phyloP scores from a whole-genome alignment of 2,888 invertebrate genomes.

The Amphipyra tragopoginis region DNA sequence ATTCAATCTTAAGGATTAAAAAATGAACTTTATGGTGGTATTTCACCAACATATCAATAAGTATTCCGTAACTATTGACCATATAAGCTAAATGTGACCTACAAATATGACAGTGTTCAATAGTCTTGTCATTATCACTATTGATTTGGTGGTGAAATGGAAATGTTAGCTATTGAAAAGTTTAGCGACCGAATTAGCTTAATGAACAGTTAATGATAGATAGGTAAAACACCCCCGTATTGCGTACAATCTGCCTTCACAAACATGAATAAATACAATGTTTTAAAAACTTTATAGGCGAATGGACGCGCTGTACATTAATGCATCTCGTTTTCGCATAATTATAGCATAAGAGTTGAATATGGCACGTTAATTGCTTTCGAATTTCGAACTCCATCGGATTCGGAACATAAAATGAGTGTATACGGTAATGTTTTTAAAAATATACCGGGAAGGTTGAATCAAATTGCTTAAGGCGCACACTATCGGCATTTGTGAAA shows the following conservation, averaged over 20 bases:
- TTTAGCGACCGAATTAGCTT: no score
- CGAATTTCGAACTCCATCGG: slow-evolving; percentile 42
- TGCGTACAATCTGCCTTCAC: neutral
- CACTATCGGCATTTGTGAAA: neutral
- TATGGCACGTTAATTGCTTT: slow-evolving; percentile 52
- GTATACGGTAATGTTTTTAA: slow-evolving; percentile 38
- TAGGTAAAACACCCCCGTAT: no score
- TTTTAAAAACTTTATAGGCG: slow-evolving; percentile 33
- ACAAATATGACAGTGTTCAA: no score
- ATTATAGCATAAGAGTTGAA: slow-evolving; percentile 48
- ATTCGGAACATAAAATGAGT: slow-evolving; percentile 40
- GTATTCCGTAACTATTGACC: no score
- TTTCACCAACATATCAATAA: no score
- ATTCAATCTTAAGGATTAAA: no score
- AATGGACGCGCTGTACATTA: slow-evolving; percentile 28
- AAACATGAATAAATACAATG: slow-evolving; percentile 7
- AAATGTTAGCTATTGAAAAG: no score
- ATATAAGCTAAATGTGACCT: no score
- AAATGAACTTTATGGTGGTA: no score
- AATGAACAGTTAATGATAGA: no score
- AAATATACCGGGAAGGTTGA: slow-evolving; percentile 26
- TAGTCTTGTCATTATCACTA: no score
- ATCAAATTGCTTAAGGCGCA: slow-evolving; percentile 14
- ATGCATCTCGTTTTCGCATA: slow-evolving; percentile 44
- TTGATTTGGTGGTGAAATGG: no score